Evolutionary conservation across 2,797 vertebrate species (phyloP), one percentile per base, ranked within the genome.

Genomic region (Pitangus sulphuratus): DNA sequence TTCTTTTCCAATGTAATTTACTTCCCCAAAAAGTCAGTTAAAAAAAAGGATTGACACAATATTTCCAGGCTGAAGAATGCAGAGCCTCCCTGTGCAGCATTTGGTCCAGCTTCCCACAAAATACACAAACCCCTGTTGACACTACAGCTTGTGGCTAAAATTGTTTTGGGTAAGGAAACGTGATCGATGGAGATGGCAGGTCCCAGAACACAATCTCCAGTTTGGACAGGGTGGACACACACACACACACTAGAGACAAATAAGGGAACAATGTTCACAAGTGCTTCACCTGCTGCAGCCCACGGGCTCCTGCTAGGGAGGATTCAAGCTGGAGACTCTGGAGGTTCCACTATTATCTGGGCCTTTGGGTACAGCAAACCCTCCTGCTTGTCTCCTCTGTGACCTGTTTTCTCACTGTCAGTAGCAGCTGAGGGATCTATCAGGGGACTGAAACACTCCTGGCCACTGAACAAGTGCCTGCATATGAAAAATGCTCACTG

Each of bases 1-100:
- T 69, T 89, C 9, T 87, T 91, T 87, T 66, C 72, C 50, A 77
- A 57, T 5, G n/a, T 35, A 6, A 77, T 80, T 87, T 83, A 81
- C 47, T 78, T 62, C 11, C 28, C 22, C 37, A 48, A 53, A 69
- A 84, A 81, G 20, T 58, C 61, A 69, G 50, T 48, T 77, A 21
- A 68, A 81, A 57, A 53, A 51, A 0, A 8, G 3, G 39, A 78
- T 21, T 35, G 65, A 62, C 24, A 39, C 35, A 48, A 1, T 24
- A 79, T 86, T 91, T 76, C 80, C 56, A 86, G 66, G 58, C 50
- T 76, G 37, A 93, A 90, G 85, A 81, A 84, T 4, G 77, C 6
- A 0, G 3, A 71, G 26, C 1, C 1, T 28, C 42, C 60, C 35
- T 15, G 3, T 66, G 37, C 35, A 44, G 8, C 45, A 61, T 40